Percentiles rank a stretch among this genome's conserved stretches.
Evolutionary conservation across 2,113 vertebrate genomes (phyloP).

Genomic region (Pontoporia blainvillei): DNA sequence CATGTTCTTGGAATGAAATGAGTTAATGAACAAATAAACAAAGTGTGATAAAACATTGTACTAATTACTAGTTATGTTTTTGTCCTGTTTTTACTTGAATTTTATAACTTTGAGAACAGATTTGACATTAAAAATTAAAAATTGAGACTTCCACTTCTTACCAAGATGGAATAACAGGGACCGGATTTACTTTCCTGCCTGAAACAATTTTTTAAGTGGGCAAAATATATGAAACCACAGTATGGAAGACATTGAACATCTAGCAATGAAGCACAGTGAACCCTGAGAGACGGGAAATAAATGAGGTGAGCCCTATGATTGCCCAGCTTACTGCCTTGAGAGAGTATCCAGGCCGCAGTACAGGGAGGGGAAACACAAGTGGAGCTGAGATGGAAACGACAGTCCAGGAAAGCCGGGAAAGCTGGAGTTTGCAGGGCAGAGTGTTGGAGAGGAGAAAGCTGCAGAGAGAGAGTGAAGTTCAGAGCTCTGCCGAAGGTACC

Average conservation of each 20-base stretch:
- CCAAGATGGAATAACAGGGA: conserved; percentile 26
- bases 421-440: not conserved
- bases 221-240: not conserved
- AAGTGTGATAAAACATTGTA: not conserved
- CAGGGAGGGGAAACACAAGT: not conserved
- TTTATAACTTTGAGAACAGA: conserved; percentile 48
- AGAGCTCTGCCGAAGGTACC: not conserved
- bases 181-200: not conserved
- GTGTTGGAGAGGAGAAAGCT: not conserved
- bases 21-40: not conserved
- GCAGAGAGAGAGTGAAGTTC: no score
- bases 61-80: conserved; percentile 20
- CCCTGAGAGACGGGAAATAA: not conserved
- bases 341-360: not conserved
- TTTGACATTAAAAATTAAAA: conserved; percentile 45
- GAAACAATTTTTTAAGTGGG: conserved; percentile 1
- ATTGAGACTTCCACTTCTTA: not conserved
- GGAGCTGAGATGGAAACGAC: not conserved
- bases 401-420: not conserved
- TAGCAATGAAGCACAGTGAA: not conserved
- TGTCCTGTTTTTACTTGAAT: conserved; percentile 48
- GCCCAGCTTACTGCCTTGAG: not conserved
- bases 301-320: not conserved
- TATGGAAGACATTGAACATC: not conserved
- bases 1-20: not conserved